Evolutionary conservation across 2,888 invertebrate genomes (phyloP), one percentile per base, ranked within the genome.

Genomic region (Xestobium rufovillosum): DNA sequence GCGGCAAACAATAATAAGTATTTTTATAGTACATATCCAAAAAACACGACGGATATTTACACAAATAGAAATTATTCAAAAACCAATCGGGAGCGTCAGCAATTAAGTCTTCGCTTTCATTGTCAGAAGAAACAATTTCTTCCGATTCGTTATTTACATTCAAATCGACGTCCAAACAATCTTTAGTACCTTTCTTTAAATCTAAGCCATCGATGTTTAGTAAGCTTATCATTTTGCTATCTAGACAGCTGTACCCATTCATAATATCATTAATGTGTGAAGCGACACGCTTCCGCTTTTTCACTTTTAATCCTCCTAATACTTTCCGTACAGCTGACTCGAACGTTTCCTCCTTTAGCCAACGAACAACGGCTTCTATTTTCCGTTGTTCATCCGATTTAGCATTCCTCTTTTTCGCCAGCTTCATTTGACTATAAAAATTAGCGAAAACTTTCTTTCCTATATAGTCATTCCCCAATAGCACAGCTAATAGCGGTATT

Each of bases 401-500:
- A 19, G 42, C 51, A 39, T 65, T 68, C 42, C 66, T 69, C 29
- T 65, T 69, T 51, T 73, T 75, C 4, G 73, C 71, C 23, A 79
- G 51, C 56, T 76, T 77, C 3, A 83, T 57, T 33, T 78, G 75
- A 0, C 69, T 61, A 53, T 80, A 84, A 59, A 92, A 89, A 45
- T 76, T 73, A 2, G 67, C 68, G 55, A 91, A 89, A 0, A 73
- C 69, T 3, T 66, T 68, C 39, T 72, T 71, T 25, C 79, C 71
- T 4, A 91, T 79, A 64, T 84, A 92, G 65, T 95, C 95, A 68
- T 95, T 95, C 1, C 94, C 95, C 4, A 92, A 66, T 19, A 94
- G 59, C 1, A 85, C 82, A 1, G 89, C 87, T 43, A 90, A 70
- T 13, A 95, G 58, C 0, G 91, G 89, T 31, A 95, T 59, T 42